phyloP scores from a whole-genome alignment of 2,113 vertebrate species.

The Paradoxurus hermaphroditus region DNA sequence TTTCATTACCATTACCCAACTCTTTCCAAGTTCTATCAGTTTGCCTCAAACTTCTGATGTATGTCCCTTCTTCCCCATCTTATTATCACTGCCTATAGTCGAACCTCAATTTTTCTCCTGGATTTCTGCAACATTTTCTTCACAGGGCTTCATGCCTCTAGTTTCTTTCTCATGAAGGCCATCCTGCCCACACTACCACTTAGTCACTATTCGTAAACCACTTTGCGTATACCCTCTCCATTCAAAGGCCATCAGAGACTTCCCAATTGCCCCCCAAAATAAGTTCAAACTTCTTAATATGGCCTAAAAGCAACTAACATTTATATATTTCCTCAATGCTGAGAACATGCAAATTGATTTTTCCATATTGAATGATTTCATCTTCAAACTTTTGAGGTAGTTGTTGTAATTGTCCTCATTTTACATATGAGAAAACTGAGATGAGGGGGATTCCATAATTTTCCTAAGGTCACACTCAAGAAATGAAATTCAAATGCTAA shows the following conservation, averaged over 20 bases:
- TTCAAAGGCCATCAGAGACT: not conserved
- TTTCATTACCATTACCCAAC: not conserved
- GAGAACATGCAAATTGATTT: not conserved
- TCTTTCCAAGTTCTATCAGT: constrained; percentile 2
- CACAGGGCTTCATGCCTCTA: not conserved
- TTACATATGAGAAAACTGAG: not conserved
- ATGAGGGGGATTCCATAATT: not conserved
- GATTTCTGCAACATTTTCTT: not conserved
- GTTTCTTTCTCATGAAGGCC: not conserved
- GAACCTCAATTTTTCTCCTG: not conserved
- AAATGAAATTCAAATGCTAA: not conserved
- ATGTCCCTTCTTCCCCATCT: not conserved
- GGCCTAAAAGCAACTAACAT: not conserved
- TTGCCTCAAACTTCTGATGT: not conserved
- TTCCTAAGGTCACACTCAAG: not conserved
- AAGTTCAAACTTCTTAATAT: not conserved
- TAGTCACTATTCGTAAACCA: not conserved
- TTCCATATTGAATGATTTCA: constrained; percentile 23
- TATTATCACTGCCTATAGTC: not conserved
- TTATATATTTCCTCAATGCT: not conserved
- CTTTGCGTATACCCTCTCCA: not conserved
- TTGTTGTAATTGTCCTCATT: not conserved
- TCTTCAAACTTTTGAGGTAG: not conserved
- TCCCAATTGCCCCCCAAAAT: not conserved
- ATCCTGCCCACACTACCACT: not conserved